Evolutionary conservation across 2,113 vertebrate species (phyloP), one percentile per base, ranked within the genome.

Genomic region (Gymnocephalus cernua): DNA sequence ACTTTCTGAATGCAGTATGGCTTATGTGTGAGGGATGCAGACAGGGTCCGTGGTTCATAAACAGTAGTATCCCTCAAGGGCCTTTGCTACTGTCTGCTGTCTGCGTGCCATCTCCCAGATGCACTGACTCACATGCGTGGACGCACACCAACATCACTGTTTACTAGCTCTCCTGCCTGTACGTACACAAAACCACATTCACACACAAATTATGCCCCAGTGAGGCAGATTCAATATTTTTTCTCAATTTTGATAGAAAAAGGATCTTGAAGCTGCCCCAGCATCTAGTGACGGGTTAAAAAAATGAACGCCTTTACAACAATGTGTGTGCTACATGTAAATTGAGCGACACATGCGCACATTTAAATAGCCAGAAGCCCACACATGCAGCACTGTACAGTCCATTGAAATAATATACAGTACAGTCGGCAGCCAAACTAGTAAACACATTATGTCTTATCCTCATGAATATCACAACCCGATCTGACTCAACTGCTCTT

Each of bases 381-480:
- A 65, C 81, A 76, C 47, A 45, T 5, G 32, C 58, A 9, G 54
- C 57, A 29, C 65, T 4, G 59, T 81, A 68, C 74, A 56, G 61
- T 50, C 80, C 66, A 53, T 18, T 58, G 68, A 87, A 75, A 77
- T 79, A 79, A 77, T 56, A 54, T 70, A 84, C 75, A 87, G 84
- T 82, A 83, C 27, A 80, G 77, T 59, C 62, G 44, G 73, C 89
- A 77, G 59, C 83, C 80, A 48, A 74, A 67, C 82, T 67, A 76
- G 77, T 88, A 88, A 91, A 89, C 89, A 88, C 83, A 89, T 91
- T 89, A 87, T 51, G 66, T 81, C 62, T 90, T 88, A 88, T 88
- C 89, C 81, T 88, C 78, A 88, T 86, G 85, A 91, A 91, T 92
- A 87, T 80, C 77, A 64, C 41, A 66, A 84, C 84, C 89, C 44